Evolutionary conservation across 1,140 invertebrate species (phyloP).

Genomic region (Aphaenogaster rudis): DNA sequence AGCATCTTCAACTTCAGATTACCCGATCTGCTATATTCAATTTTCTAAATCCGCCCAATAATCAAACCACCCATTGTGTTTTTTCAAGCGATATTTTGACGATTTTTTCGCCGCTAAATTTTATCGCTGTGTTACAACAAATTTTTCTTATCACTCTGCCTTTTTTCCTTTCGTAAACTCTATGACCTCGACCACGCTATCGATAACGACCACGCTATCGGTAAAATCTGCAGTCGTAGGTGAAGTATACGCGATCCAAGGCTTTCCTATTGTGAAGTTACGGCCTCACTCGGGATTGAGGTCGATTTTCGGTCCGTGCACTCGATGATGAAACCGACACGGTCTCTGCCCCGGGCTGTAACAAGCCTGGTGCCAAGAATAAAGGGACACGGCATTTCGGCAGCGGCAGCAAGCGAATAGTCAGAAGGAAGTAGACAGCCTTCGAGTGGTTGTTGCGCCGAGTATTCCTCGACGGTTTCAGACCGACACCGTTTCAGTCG

Average conservation of each 20-base stretch:
- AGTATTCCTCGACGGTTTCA: conserved; percentile 48
- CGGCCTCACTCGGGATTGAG: not conserved
- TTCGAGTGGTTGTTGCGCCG: conserved; percentile 46
- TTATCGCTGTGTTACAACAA: not conserved
- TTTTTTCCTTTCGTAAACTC: not conserved
- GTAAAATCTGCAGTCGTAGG: not conserved
- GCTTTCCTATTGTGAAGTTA: conserved; percentile 1
- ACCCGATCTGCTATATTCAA: not conserved
- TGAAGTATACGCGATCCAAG: too few relatives aligned
- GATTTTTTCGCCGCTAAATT: not conserved
- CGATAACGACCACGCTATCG: not conserved
- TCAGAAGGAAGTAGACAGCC: conserved; percentile 47
- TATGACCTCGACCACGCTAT: too few relatives aligned
- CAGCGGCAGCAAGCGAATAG: conserved; percentile 26
- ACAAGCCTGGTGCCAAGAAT: conserved; percentile 51
- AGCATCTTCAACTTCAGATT: not conserved
- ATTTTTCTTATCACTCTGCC: not conserved
- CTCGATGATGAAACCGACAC: conserved; percentile 48
- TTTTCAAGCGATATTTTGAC: not conserved
- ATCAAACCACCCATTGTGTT: not conserved
- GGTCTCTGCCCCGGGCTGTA: conserved; percentile 39
- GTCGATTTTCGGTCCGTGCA: conserved; percentile 45
- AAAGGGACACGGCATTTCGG: conserved; percentile 49
- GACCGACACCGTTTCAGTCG: conserved; percentile 70
- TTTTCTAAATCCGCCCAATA: not conserved